Percentiles rank a stretch among this genome's conserved stretches.
Evolutionary conservation across 2,888 invertebrate species (phyloP).

Genomic region (Cyclophora punctaria): DNA sequence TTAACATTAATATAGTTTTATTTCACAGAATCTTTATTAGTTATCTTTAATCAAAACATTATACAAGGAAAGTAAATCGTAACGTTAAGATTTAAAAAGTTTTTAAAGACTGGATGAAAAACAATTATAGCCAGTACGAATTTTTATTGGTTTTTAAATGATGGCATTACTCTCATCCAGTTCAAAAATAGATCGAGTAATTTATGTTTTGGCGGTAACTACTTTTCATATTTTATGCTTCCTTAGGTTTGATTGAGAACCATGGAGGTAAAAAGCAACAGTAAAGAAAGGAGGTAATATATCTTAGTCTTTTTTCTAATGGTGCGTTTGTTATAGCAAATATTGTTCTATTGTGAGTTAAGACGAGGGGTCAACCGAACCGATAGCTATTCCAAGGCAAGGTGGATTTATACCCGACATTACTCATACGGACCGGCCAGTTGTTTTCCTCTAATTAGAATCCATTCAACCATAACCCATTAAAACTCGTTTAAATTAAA

Average conservation of each 20-base stretch:
- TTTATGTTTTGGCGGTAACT: no score
- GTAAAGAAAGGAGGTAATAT: constrained; percentile 35
- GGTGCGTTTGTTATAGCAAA: constrained; percentile 61
- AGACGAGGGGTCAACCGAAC: constrained; percentile 37
- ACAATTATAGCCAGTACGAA: constrained; percentile 12
- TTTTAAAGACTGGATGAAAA: constrained; percentile 1
- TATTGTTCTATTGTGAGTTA: constrained; percentile 46
- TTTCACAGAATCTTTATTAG: neutral
- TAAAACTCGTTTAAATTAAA: constrained; percentile 74
- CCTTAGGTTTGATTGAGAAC: neutral
- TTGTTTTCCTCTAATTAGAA: constrained; percentile 74
- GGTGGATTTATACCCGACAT: constrained; percentile 69
- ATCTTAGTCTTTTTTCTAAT: constrained; percentile 53
- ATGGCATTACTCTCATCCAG: no score
- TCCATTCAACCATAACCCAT: constrained; percentile 70
- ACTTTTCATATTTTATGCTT: no score
- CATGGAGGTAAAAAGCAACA: constrained; percentile 27
- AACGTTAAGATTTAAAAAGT: no score
- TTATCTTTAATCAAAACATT: neutral
- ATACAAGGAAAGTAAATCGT: no score
- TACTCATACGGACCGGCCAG: constrained; percentile 57
- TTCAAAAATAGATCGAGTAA: no score
- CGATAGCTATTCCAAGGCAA: constrained; percentile 55
- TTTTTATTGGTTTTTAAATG: constrained; percentile 4
- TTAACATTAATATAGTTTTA: neutral